Evolutionary conservation across 2,113 vertebrate genomes (phyloP).

Genomic region (Limanda limanda): DNA sequence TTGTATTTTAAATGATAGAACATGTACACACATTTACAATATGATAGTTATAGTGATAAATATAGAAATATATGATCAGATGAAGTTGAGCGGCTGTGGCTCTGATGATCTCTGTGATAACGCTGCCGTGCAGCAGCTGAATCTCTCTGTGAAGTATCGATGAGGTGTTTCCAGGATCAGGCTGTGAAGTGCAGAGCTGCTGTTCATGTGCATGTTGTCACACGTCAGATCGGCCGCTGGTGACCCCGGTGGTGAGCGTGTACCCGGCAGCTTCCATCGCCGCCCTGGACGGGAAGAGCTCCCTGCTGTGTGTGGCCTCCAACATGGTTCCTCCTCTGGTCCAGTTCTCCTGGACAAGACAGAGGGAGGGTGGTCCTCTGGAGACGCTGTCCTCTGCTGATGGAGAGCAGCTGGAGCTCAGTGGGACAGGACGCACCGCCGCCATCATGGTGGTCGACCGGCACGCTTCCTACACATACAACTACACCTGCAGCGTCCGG

Average conservation of each 20-base stretch:
- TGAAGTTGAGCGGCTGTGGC: too few relatives aligned
- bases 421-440: not conserved
- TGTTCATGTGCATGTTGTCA: not conserved
- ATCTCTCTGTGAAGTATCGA: too few relatives aligned
- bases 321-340: conserved; percentile 48
- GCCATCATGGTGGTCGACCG: conserved; percentile 9
- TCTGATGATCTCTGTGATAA: too few relatives aligned
- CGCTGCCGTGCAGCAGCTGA: too few relatives aligned
- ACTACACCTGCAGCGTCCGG: conserved; percentile 18
- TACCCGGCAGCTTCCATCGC: conserved; percentile 28
- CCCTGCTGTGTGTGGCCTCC: conserved; percentile 48
- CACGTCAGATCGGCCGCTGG: not conserved
- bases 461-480: not conserved
- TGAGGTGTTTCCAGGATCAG: too few relatives aligned
- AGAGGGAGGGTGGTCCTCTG: not conserved
- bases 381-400: not conserved
- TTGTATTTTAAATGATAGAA: too few relatives aligned
- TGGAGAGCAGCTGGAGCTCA: conserved; percentile 28
- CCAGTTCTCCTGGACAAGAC: conserved; percentile 39
- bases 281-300: conserved; percentile 15
- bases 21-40: too few relatives aligned
- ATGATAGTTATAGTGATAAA: too few relatives aligned
- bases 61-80: too few relatives aligned
- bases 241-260: conserved; percentile 39
- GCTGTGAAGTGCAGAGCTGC: not conserved